A percentile compares a stretch with the other conserved stretches of the same genome.
These are phyloP conservation scores for Anoplophora glabripennis DNA, from an alignment of 1,140 invertebrate species.

Conservation along the genomic window DNA sequence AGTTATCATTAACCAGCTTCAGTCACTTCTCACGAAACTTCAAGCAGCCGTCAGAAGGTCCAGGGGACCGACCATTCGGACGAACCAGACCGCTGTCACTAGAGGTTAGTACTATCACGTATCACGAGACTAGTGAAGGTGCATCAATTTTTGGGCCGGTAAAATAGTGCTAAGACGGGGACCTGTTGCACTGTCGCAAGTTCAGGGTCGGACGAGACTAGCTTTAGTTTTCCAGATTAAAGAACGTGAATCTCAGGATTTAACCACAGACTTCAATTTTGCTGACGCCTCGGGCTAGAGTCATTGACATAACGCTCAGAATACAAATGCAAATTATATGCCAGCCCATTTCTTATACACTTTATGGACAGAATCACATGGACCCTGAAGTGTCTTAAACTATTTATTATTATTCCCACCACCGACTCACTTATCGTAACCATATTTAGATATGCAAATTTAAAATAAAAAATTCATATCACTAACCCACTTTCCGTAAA, in stretches of 20 bases:
- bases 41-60: constrained; percentile 15
- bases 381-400: background rate
- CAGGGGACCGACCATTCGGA: background rate
- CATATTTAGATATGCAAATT: too few relatives aligned
- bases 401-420: background rate
- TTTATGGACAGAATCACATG: constrained; percentile 2
- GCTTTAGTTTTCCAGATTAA: background rate
- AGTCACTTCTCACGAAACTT: constrained; percentile 26
- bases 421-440: background rate
- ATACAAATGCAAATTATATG: too few relatives aligned
- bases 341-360: background rate
- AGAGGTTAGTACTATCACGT: constrained; percentile 5
- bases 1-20: constrained; percentile 30
- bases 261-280: too few relatives aligned
- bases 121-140: too few relatives aligned
- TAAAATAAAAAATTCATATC: too few relatives aligned
- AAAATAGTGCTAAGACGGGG: constrained; percentile 10
- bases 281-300: too few relatives aligned
- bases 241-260: background rate
- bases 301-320: too few relatives aligned
- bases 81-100: background rate
- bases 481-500: too few relatives aligned
- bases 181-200: constrained; percentile 31
- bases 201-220: constrained; percentile 32
- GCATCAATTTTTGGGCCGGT: too few relatives aligned